These are phyloP conservation scores for Adelges cooleyi DNA, from an alignment of 1,140 invertebrate species.

Conservation along the genomic window DNA sequence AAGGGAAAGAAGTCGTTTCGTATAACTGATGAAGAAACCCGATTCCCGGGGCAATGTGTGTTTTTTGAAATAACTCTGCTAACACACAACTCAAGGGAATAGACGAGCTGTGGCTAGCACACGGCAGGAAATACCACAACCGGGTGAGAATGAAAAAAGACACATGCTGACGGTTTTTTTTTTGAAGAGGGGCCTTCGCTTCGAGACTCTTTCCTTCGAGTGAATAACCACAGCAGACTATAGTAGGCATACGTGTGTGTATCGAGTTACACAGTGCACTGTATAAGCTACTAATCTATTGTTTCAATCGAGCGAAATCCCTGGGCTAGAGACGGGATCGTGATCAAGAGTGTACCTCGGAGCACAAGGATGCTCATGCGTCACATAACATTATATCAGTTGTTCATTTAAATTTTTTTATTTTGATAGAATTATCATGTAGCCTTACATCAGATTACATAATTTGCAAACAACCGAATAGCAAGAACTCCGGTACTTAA, in stretches of 20 bases:
- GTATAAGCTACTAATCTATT: conserved; percentile 7
- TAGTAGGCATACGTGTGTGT: conserved; percentile 6
- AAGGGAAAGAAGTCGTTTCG: too few species aligned
- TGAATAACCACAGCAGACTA: background rate
- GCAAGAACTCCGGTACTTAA: too few species aligned
- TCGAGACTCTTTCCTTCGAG: conserved; percentile 10
- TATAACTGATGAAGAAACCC: too few species aligned
- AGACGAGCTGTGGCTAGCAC: background rate
- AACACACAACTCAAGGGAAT: background rate
- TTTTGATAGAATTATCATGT: too few species aligned
- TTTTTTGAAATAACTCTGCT: conserved; percentile 1
- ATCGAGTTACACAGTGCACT: background rate
- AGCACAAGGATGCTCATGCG: too few species aligned
- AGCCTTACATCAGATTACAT: too few species aligned
- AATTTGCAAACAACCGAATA: too few species aligned
- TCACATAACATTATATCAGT: too few species aligned
- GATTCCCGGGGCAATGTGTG: conserved; percentile 20
- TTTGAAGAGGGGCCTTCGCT: conserved; percentile 15
- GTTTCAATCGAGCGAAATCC: conserved; percentile 17
- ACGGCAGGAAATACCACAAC: conserved; percentile 12
- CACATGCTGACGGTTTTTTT: conserved; percentile 18
- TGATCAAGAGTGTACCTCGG: background rate
- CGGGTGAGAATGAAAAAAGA: conserved; percentile 18
- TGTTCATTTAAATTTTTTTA: too few species aligned
- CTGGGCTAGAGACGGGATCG: background rate